Conservation (phyloP, 2,113 vertebrate species). For the Globicephala melas region DNA sequence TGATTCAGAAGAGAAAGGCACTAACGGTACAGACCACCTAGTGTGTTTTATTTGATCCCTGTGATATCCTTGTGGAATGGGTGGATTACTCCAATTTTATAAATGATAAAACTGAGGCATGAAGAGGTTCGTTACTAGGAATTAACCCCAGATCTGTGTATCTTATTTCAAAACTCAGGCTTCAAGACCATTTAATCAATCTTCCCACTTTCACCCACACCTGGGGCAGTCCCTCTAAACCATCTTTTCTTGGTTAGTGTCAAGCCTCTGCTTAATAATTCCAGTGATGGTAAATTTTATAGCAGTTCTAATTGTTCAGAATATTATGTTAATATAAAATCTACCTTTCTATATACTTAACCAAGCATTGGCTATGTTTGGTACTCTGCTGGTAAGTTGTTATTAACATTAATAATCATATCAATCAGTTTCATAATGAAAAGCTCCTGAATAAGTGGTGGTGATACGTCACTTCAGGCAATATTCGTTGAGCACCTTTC, state of each 20-base stretch:
- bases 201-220: neutral
- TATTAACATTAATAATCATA: neutral
- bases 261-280: neutral
- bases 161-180: neutral
- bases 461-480: neutral
- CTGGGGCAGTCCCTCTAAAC: neutral
- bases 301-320: neutral
- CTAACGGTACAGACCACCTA: too few relatives aligned
- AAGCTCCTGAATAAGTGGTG: neutral
- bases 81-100: neutral
- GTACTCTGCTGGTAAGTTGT: neutral
- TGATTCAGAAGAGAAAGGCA: neutral
- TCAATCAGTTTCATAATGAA: constrained; percentile 28
- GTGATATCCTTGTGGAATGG: neutral
- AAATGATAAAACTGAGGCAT: neutral
- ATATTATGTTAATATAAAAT: neutral
- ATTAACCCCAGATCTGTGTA: neutral
- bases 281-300: neutral
- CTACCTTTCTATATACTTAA: constrained; percentile 11
- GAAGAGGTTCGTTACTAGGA: neutral
- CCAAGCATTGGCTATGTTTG: neutral
- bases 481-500: neutral
- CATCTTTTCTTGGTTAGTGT: neutral
- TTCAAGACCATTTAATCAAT: neutral
- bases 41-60: neutral